Percentiles rank a stretch among this genome's conserved stretches.
Conservation (phyloP, 2,888 invertebrate genomes). For the Dilophus febrilis region DNA sequence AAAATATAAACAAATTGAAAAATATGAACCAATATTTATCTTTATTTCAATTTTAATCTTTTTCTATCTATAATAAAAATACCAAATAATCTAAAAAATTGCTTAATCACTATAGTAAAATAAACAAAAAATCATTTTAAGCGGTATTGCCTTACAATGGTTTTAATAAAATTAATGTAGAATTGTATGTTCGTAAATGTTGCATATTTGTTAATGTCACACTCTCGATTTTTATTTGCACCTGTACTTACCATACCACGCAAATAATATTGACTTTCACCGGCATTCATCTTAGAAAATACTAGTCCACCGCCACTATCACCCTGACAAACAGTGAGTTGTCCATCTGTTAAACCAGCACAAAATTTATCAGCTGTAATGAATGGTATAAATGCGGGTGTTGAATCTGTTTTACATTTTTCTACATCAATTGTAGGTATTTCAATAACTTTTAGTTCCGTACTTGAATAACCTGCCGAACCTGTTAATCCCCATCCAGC, state of each 20-base stretch:
- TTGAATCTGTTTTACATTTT: conserved; percentile 10
- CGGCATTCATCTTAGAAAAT: conserved; percentile 2
- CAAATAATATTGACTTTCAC: conserved; percentile 10
- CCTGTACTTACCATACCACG: conserved; percentile 17
- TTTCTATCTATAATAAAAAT: no score
- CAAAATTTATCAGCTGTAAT: conserved; percentile 22
- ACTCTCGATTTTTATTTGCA: conserved; percentile 6
- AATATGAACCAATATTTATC: no score
- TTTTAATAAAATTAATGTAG: no score
- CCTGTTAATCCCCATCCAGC: conserved; percentile 14
- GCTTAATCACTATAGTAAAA: no score
- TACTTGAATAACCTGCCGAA: conserved; percentile 6
- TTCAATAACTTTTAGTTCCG: conserved; percentile 9
- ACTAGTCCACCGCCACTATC: conserved; percentile 20
- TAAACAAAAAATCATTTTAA: no score
- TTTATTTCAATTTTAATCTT: no score
- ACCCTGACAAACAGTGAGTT: conserved; percentile 14
- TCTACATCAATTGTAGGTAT: conserved; percentile 10
- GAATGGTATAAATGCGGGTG: conserved; percentile 7
- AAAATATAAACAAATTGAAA: no score
- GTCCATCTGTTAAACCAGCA: conserved; percentile 12
- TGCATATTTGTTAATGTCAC: conserved; percentile 4
- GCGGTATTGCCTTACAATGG: no score
- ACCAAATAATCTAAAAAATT: no score
- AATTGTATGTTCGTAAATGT: no score